phyloP scores from a whole-genome alignment of 2,888 invertebrate genomes.

The Macroteleia sp. region DNA sequence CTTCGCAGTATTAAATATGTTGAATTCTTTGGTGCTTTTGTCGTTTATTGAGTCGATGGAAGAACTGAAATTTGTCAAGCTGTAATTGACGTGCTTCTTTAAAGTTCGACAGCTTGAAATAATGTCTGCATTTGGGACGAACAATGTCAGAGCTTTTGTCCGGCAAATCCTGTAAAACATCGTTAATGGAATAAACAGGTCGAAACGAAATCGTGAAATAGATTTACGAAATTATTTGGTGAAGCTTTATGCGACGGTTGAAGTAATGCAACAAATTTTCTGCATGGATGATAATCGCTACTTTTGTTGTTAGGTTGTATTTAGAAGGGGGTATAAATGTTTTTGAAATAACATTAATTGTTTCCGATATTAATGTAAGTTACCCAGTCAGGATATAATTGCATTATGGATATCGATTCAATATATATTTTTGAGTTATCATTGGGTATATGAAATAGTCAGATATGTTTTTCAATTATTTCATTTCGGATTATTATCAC shows the following conservation, averaged over 20 bases:
- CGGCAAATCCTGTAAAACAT: slow-evolving; percentile 28
- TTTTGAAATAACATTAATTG: too few species aligned
- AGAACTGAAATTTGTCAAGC: slow-evolving; percentile 11
- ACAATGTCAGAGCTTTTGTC: slow-evolving; percentile 23
- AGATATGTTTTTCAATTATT: too few species aligned
- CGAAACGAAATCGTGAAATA: slow-evolving; percentile 23
- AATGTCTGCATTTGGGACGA: slow-evolving; percentile 29
- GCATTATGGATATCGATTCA: too few species aligned
- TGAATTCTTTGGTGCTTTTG: slow-evolving; percentile 12
- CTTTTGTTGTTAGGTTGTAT: too few species aligned
- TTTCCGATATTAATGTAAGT: too few species aligned
- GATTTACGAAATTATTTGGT: slow-evolving; percentile 27
- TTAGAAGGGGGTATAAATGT: too few species aligned
- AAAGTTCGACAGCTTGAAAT: slow-evolving; percentile 26
- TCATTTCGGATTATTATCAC: too few species aligned
- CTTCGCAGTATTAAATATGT: slow-evolving; percentile 3
- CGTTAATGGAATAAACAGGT: slow-evolving; percentile 48
- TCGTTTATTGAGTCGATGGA: background rate
- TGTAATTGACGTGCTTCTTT: slow-evolving; percentile 19
- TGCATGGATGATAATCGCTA: background rate
- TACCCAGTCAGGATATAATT: too few species aligned
- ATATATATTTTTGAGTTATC: too few species aligned
- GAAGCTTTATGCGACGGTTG: slow-evolving; percentile 4
- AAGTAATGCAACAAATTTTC: slow-evolving; percentile 23
- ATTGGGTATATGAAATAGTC: too few species aligned